phyloP scores from a whole-genome alignment of 1,140 invertebrate species.

The Pogonognathellus flavescens region DNA sequence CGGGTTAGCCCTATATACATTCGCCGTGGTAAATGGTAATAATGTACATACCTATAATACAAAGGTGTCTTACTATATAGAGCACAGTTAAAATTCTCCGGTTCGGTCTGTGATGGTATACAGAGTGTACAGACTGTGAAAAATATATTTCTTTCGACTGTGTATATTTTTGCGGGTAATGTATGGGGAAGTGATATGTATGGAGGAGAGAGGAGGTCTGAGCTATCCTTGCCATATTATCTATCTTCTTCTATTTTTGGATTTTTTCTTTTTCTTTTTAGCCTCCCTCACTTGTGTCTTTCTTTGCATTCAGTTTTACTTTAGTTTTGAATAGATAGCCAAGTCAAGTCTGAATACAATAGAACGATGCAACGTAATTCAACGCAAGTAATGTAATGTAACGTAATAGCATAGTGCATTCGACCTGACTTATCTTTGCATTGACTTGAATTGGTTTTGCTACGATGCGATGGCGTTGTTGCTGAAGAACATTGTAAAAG shows the following conservation, averaged over 20 bases:
- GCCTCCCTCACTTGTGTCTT: neutral
- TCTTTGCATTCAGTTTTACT: conserved; percentile 46
- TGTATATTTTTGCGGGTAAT: neutral
- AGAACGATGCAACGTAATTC: conserved; percentile 1
- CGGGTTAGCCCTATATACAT: neutral
- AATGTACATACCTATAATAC: no score
- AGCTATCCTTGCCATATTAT: no score
- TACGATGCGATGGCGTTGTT: neutral
- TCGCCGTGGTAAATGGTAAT: no score
- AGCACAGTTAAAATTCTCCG: no score
- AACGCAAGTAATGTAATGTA: conserved; percentile 36
- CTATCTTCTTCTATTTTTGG: neutral
- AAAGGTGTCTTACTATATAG: no score
- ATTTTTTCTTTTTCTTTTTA: neutral
- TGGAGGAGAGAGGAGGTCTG: no score
- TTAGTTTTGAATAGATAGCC: neutral
- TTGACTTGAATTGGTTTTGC: conserved; percentile 1
- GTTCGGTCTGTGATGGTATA: no score
- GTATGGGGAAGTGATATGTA: no score
- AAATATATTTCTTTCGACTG: conserved; percentile 8
- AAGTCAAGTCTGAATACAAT: conserved; percentile 5
- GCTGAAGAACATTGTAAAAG: no score
- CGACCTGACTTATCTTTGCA: conserved; percentile 37
- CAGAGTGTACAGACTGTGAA: no score
- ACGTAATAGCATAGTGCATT: conserved; percentile 31